phyloP scores from a whole-genome alignment of 2,888 invertebrate genomes.

The Quadroppia sp. region DNA sequence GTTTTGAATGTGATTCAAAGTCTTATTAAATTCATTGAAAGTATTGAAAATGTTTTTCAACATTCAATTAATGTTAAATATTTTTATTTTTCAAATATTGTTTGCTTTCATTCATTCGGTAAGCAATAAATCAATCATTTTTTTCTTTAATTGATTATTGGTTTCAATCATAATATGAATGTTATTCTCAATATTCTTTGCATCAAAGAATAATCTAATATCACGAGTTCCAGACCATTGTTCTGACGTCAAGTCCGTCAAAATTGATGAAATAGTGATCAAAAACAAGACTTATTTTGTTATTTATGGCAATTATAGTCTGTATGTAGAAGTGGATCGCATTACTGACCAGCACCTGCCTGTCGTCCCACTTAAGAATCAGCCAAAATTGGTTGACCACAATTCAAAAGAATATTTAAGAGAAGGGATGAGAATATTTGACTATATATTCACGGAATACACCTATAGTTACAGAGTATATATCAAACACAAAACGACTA shows the following conservation, averaged over 20 bases:
- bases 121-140: no score
- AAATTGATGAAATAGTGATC: neutral
- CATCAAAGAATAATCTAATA: neutral
- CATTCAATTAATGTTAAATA: no score
- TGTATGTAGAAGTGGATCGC: neutral
- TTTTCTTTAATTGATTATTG: no score
- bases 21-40: no score
- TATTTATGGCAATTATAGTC: neutral
- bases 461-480: neutral
- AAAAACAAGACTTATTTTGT: neutral
- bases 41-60: no score
- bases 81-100: no score
- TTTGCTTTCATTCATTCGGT: no score
- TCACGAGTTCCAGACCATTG: neutral
- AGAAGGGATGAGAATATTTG: neutral
- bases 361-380: neutral
- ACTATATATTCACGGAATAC: neutral
- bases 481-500: neutral
- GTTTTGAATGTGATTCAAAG: no score
- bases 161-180: no score
- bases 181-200: no score
- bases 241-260: neutral
- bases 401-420: neutral
- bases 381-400: neutral
- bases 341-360: neutral